These are phyloP conservation scores for Holacanthella duospinosa DNA, from an alignment of 2,888 invertebrate genomes.

Conservation along the genomic window DNA sequence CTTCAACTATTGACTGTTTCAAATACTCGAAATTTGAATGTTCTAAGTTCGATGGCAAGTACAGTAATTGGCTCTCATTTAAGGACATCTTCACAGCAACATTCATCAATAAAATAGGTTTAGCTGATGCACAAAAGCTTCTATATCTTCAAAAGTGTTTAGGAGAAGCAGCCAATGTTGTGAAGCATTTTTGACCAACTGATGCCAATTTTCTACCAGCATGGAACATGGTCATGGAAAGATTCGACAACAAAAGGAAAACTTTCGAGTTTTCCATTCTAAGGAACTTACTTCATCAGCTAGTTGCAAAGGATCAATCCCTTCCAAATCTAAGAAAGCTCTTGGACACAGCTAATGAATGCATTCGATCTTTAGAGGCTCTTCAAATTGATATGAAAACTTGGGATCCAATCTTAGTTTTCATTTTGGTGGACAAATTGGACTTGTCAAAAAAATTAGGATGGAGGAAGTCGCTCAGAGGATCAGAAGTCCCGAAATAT, in stretches of 20 bases:
- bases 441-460: neutral
- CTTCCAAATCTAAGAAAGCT: neutral
- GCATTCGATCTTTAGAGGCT: neutral
- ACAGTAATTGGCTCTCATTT: neutral
- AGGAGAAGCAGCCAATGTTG: neutral
- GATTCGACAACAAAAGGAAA: neutral
- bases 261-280: neutral
- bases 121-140: neutral
- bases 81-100: neutral
- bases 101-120: neutral
- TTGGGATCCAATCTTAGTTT: neutral
- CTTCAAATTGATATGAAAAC: neutral
- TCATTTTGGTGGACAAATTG: neutral
- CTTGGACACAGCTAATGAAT: neutral
- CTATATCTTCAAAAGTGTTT: neutral
- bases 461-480: neutral
- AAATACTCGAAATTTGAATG: neutral
- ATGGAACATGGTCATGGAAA: neutral
- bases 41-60: neutral
- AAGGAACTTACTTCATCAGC: neutral
- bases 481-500: neutral
- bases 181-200: neutral
- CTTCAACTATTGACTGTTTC: too few relatives aligned
- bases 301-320: neutral
- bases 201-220: neutral